Conservation (phyloP, 1,140 invertebrate genomes). For the Bombus polaris region DNA sequence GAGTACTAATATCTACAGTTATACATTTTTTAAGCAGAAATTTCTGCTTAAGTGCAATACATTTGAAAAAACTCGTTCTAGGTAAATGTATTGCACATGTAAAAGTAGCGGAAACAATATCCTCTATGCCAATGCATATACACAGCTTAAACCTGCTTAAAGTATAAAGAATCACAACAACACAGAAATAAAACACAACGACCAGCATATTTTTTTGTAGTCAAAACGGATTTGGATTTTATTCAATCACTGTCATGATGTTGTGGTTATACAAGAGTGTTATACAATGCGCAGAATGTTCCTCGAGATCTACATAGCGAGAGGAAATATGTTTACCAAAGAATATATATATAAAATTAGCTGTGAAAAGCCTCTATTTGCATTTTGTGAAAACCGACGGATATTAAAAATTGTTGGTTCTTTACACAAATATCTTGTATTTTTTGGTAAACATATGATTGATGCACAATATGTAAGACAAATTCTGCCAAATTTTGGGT, state of each 20-base stretch:
- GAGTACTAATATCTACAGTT: slow-evolving; percentile 44
- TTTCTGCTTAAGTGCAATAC: slow-evolving; percentile 18
- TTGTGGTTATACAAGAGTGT: slow-evolving; percentile 80
- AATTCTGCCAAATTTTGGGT: slow-evolving; percentile 59
- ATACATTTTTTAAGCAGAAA: slow-evolving; percentile 33
- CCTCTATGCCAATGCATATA: slow-evolving; percentile 35
- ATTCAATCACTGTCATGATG: slow-evolving; percentile 80
- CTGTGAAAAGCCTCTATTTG: background rate
- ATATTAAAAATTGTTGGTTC: slow-evolving; percentile 31
- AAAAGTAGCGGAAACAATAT: slow-evolving; percentile 27
- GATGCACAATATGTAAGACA: slow-evolving; percentile 64
- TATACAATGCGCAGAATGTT: slow-evolving; percentile 79
- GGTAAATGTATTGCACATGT: slow-evolving; percentile 31
- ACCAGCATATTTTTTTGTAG: slow-evolving; percentile 73
- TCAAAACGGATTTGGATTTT: slow-evolving; percentile 81
- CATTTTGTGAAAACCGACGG: background rate
- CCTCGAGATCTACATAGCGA: slow-evolving; percentile 76
- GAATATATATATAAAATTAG: slow-evolving; percentile 52
- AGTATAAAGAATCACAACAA: slow-evolving; percentile 63
- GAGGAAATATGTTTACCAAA: slow-evolving; percentile 79
- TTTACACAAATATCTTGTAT: slow-evolving; percentile 50
- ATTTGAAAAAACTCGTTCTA: slow-evolving; percentile 22
- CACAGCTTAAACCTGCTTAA: slow-evolving; percentile 48
- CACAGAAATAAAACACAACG: slow-evolving; percentile 80
- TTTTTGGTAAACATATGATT: slow-evolving; percentile 77